A percentile compares a stretch with the other conserved stretches of the same genome.
Evolutionary conservation across 2,888 invertebrate species (phyloP).

Genomic region (Bedellia somnulentella): DNA sequence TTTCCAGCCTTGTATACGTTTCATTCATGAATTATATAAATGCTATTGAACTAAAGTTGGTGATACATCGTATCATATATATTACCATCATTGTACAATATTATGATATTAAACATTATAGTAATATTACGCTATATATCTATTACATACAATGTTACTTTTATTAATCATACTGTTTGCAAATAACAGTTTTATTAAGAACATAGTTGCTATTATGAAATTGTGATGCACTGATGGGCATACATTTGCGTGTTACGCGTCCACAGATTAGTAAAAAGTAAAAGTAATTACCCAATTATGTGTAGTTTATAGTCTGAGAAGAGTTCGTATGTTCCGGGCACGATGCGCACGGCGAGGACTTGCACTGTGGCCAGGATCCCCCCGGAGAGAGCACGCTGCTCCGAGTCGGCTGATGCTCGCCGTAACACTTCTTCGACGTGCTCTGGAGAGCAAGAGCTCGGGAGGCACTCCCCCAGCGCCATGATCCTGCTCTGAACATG

Average conservation of each 20-base stretch:
- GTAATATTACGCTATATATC: no score
- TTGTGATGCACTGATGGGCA: neutral
- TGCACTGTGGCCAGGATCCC: constrained; percentile 44
- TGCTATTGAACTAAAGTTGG: no score
- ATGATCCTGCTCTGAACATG: constrained; percentile 63
- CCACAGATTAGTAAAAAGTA: neutral
- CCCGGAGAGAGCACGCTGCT: constrained; percentile 21
- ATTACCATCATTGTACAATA: no score
- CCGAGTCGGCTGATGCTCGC: constrained; percentile 29
- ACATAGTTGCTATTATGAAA: neutral
- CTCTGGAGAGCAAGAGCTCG: constrained; percentile 63
- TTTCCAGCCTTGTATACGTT: no score
- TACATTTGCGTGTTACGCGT: neutral
- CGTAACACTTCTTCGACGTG: constrained; percentile 50
- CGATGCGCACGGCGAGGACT: constrained; percentile 64
- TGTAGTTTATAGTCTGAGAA: constrained; percentile 67
- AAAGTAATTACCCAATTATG: constrained; percentile 32
- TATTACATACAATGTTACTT: no score
- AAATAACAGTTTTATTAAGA: neutral
- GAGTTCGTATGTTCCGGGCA: constrained; percentile 69
- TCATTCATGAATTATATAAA: no score
- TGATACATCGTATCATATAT: no score
- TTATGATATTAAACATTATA: no score
- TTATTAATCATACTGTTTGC: no score
- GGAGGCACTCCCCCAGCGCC: constrained; percentile 75